Evolutionary conservation across 2,888 invertebrate genomes (phyloP).

Genomic region (Steinernema hermaphroditum): DNA sequence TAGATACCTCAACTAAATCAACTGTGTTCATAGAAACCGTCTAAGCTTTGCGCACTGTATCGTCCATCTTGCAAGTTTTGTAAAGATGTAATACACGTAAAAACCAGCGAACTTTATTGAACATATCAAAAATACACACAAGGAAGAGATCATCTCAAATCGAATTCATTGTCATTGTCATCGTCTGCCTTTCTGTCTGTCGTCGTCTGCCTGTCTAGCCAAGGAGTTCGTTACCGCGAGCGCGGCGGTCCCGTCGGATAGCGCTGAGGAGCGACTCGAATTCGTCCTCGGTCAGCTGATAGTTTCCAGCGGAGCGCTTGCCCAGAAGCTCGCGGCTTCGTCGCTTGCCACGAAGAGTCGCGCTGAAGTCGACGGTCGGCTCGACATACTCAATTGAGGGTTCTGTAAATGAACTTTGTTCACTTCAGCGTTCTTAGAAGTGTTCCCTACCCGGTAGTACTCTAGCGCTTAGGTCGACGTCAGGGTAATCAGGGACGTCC

Average conservation of each 20-base stretch:
- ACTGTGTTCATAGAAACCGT: too few relatives aligned
- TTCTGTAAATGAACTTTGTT: not conserved
- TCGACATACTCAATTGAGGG: conserved; percentile 13
- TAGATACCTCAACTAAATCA: too few relatives aligned
- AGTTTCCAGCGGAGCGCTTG: not conserved
- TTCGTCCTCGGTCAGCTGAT: conserved; percentile 9
- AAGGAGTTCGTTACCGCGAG: conserved; percentile 14
- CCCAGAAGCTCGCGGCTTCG: conserved; percentile 24
- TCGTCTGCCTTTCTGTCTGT: too few relatives aligned
- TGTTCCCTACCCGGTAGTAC: not conserved
- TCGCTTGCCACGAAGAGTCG: not conserved
- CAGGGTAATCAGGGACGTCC: conserved; percentile 5
- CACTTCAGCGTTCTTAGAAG: not conserved
- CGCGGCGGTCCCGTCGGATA: conserved; percentile 19
- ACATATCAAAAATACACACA: not conserved
- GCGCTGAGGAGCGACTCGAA: conserved; percentile 20
- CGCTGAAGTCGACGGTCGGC: not conserved
- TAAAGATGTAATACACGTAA: not conserved
- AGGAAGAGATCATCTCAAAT: too few relatives aligned
- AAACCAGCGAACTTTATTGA: conserved; percentile 8
- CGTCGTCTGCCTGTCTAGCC: not conserved
- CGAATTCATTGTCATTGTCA: too few relatives aligned
- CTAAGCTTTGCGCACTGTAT: too few relatives aligned
- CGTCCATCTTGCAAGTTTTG: too few relatives aligned
- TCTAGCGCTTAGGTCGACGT: not conserved